Evolutionary conservation across 2,888 invertebrate genomes (phyloP).

Genomic region (Abrostola triplasia): DNA sequence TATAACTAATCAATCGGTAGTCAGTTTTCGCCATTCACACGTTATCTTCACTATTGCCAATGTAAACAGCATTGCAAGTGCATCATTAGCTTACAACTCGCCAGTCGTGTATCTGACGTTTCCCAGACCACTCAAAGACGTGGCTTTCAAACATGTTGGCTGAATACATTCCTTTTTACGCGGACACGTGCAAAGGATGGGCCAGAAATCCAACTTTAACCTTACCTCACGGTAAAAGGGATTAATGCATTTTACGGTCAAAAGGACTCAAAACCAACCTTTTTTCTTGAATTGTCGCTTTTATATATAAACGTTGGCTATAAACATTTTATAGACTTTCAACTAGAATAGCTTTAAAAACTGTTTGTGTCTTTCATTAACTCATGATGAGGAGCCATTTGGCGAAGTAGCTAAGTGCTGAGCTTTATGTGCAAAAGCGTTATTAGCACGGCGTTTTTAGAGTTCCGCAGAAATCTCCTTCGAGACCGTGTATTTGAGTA

Average conservation of each 20-base stretch:
- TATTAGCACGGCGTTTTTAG: too few species aligned
- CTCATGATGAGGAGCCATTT: too few species aligned
- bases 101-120: conserved; percentile 21
- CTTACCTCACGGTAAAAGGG: conserved; percentile 28
- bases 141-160: conserved; percentile 33
- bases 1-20: not conserved
- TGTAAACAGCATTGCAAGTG: conserved; percentile 27
- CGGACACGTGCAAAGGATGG: conserved; percentile 23
- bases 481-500: too few species aligned
- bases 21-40: not conserved
- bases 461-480: too few species aligned
- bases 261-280: conserved; percentile 40
- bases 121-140: conserved; percentile 12
- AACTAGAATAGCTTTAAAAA: too few species aligned
- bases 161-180: conserved; percentile 30
- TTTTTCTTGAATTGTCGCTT: conserved; percentile 27
- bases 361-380: too few species aligned
- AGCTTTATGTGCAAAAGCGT: too few species aligned
- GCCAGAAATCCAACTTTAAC: conserved; percentile 33
- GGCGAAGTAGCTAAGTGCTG: too few species aligned
- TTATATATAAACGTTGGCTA: too few species aligned
- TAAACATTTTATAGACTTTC: too few species aligned
- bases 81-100: conserved; percentile 37
- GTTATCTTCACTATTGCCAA: conserved; percentile 1
- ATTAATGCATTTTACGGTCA: conserved; percentile 41